Evolutionary conservation across 2,113 vertebrate genomes (phyloP).

Genomic region (Psilopogon haemacephalus): DNA sequence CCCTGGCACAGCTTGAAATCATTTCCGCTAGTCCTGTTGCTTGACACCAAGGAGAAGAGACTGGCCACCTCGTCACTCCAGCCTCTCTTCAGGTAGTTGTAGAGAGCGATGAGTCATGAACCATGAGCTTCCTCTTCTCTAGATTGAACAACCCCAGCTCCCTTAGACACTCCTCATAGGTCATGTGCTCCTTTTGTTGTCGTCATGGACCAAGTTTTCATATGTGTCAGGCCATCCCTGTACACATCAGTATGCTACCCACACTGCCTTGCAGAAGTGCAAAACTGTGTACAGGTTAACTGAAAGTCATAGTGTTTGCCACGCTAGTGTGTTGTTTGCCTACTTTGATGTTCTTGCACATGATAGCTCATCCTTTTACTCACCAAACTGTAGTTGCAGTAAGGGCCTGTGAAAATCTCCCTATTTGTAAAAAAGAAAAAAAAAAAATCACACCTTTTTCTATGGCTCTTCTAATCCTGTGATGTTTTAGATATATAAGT

Average conservation of each 20-base stretch:
- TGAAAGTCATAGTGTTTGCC: neutral
- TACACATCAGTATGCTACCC: neutral
- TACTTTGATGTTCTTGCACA: neutral
- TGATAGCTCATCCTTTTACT: neutral
- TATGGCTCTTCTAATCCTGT: neutral
- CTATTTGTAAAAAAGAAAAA: neutral
- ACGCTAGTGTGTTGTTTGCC: neutral
- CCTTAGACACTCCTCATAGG: too few species aligned
- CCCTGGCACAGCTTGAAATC: too few species aligned
- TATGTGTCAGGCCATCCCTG: neutral
- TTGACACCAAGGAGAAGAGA: too few species aligned
- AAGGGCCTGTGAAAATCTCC: neutral
- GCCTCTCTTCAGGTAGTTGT: too few species aligned
- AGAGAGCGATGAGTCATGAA: too few species aligned
- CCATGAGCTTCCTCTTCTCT: too few species aligned
- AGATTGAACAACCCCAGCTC: too few species aligned
- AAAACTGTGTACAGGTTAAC: neutral
- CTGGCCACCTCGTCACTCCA: too few species aligned
- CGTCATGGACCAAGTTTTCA: accelerated
- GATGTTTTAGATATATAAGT: neutral
- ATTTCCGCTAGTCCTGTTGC: too few species aligned
- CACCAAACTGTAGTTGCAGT: neutral
- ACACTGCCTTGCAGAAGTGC: neutral
- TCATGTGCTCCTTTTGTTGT: neutral
- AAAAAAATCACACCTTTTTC: neutral